These are phyloP conservation scores for Pristionchus maxplancki DNA, from an alignment of 2,888 invertebrate genomes.

Conservation along the genomic window DNA sequence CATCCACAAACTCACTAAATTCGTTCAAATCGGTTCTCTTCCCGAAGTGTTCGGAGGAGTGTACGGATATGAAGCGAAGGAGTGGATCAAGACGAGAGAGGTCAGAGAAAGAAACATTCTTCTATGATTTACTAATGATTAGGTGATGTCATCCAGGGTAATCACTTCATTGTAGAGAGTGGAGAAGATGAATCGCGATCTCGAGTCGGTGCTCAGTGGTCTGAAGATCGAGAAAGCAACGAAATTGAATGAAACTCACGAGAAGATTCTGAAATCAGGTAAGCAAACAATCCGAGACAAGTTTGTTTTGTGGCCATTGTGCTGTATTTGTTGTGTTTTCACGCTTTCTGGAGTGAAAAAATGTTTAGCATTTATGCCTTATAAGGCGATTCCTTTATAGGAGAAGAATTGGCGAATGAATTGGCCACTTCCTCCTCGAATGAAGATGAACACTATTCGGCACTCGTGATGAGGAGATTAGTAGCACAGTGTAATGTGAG, in stretches of 20 bases:
- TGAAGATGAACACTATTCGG: constrained; percentile 19
- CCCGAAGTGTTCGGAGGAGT: constrained; percentile 86
- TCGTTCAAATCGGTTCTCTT: constrained; percentile 85
- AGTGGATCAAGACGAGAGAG: constrained; percentile 87
- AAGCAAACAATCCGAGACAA: not conserved
- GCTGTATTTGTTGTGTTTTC: not conserved
- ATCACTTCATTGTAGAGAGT: not conserved
- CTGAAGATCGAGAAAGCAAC: constrained; percentile 4
- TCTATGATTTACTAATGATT: no score
- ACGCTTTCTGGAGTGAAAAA: not conserved
- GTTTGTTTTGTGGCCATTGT: not conserved
- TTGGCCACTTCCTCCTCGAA: constrained; percentile 28
- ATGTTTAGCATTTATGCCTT: no score
- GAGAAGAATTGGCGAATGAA: constrained; percentile 45
- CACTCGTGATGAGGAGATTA: not conserved
- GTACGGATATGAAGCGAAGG: constrained; percentile 85
- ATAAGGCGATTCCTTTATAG: no score
- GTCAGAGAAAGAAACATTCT: constrained; percentile 80
- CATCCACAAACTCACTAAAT: constrained; percentile 84
- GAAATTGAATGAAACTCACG: constrained; percentile 28
- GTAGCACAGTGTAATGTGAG: constrained; percentile 22
- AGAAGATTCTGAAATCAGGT: constrained; percentile 39
- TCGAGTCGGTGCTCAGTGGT: not conserved
- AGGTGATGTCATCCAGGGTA: not conserved
- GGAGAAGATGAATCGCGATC: constrained; percentile 29